Evolutionary conservation across 2,113 vertebrate genomes (phyloP).

Genomic region (Otis tarda): DNA sequence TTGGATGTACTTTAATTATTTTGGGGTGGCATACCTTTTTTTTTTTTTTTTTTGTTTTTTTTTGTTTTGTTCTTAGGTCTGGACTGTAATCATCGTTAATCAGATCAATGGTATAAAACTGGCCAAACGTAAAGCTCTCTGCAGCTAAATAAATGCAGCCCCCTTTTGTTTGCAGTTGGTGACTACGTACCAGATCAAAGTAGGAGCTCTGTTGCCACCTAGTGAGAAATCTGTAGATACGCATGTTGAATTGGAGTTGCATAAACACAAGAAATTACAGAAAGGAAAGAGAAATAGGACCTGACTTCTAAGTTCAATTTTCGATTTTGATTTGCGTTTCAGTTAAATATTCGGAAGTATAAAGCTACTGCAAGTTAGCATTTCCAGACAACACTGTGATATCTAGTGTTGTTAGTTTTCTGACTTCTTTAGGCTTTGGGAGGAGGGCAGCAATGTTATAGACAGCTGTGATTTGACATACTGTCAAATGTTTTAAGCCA

Average conservation of each 20-base stretch:
- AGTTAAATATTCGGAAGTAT: neutral
- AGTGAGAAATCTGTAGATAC: neutral
- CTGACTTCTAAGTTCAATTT: neutral
- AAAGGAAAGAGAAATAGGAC: neutral
- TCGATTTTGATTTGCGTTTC: neutral
- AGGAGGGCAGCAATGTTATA: neutral
- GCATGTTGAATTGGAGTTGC: neutral
- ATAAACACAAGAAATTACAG: neutral
- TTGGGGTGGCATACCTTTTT: neutral
- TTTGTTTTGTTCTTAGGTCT: neutral
- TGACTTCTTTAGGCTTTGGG: neutral
- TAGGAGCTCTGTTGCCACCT: slow-evolving; percentile 34
- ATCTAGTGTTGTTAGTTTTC: neutral
- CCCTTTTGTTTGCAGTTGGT: neutral
- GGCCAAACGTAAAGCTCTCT: neutral
- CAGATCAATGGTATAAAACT: neutral
- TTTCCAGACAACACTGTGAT: neutral
- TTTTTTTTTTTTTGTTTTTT: neutral
- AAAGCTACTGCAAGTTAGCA: neutral
- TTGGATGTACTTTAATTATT: neutral
- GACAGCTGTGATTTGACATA: neutral
- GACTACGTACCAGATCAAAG: neutral
- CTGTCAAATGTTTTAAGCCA: neutral
- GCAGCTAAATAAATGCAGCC: neutral
- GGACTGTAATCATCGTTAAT: neutral